Base-by-base conservation (phyloP, 2,797 vertebrate species). In the Crenuchus spilurus region DNA sequence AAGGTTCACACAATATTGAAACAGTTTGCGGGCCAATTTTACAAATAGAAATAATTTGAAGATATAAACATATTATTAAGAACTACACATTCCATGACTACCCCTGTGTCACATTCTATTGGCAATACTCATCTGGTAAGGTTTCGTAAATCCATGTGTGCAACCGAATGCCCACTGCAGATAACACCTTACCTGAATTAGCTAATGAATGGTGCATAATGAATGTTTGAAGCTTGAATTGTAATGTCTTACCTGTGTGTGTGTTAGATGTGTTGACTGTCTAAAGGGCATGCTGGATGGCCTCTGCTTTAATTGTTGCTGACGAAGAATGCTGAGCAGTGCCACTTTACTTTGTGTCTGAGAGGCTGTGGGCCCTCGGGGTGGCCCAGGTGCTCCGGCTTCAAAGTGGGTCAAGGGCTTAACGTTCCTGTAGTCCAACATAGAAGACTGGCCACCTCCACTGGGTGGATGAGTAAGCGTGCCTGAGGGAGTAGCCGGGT, bases 321-420 rank as follows among this genome's bases (percentile, higher is more conserved):
- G 87, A 41, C 94, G 66, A 82, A 97, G 88, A 68, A 96, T 91
- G 0, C 89, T 79, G 74, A 97, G 85, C 81, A 97, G 90, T 1
- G 90, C 84, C 0, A 88, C 62, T 87, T 98, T 98, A 86, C 86
- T 96, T 87, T 95, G 96, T 77, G 83, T 85, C 82, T 87, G 86
- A 2, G 77, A 2, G 74, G 75, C 88, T 0, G 91, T 80, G 14
- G 91, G 84, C 4, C 91, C 24, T 83, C 79, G 33, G 37, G 85
- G 58, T 33, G 89, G 94, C 0, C 94, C 94, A 2, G 92, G 92
- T 37, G 91, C 90, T 0, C 86, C 72, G 0, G 83, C 93, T 88
- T 98, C 97, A 67, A 94, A 99, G 91, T 99, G 97, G 10, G 96
- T 95, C 81, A 99, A 92, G 44, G 97, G 97, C 83, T 96, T 96